phyloP scores from a whole-genome alignment of 2,888 invertebrate genomes.

The Matsumyia berberina region DNA sequence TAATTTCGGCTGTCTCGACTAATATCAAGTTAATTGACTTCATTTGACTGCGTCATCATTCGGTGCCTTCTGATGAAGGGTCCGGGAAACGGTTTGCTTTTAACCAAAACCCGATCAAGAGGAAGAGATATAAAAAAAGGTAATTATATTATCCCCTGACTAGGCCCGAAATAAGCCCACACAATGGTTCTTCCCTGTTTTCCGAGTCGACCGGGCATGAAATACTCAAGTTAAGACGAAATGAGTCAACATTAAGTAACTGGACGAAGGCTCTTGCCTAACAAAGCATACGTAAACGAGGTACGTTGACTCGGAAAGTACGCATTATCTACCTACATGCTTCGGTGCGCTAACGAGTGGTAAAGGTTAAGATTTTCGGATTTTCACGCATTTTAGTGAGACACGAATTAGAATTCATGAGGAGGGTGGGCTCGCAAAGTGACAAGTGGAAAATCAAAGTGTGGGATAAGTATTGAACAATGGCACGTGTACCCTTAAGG shows the following conservation, averaged over 20 bases:
- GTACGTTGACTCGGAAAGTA: slow-evolving; percentile 31
- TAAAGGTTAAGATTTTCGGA: slow-evolving; percentile 20
- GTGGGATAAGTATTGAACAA: too few species aligned
- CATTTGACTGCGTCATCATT: slow-evolving; percentile 55
- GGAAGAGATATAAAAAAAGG: slow-evolving; percentile 48
- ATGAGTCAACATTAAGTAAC: slow-evolving; percentile 56
- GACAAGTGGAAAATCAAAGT: neutral
- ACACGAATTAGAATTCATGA: neutral
- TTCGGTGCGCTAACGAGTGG: slow-evolving; percentile 17
- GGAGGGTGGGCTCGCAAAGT: slow-evolving; percentile 4
- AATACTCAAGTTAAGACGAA: slow-evolving; percentile 26
- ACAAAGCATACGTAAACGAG: slow-evolving; percentile 35
- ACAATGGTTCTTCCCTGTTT: slow-evolving; percentile 1
- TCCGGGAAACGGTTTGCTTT: slow-evolving; percentile 9
- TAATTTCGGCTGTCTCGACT: slow-evolving; percentile 23
- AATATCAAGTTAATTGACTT: slow-evolving; percentile 61
- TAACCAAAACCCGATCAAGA: slow-evolving; percentile 51
- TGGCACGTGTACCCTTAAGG: too few species aligned
- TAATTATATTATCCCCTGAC: slow-evolving; percentile 61
- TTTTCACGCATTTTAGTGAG: slow-evolving; percentile 33
- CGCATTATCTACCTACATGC: slow-evolving; percentile 33
- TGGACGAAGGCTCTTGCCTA: slow-evolving; percentile 42
- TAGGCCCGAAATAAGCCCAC: slow-evolving; percentile 15
- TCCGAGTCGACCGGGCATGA: slow-evolving; percentile 38
- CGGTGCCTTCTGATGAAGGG: slow-evolving; percentile 8